Base-by-base conservation (phyloP, 2,888 invertebrate species). In the Agrotis ipsilon region DNA sequence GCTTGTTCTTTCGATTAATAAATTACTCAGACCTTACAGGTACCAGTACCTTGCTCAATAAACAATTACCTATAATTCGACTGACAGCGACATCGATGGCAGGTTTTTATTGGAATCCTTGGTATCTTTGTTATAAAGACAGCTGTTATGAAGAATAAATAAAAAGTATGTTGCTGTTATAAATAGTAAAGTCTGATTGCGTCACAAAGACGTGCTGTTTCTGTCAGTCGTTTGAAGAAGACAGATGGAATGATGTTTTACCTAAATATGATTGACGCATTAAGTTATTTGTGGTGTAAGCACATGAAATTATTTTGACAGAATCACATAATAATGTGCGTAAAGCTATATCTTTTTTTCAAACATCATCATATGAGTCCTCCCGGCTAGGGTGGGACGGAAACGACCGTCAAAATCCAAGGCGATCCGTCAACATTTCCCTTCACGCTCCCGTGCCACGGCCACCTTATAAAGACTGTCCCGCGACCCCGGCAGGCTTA, bases 1-100 rank as follows among this genome's bases (percentile, higher is more conserved):
- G 48, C 11, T 72, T 24, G 14, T 49, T 54, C 13, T 3, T 18
- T 45, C 54, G 45, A 19, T 65, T 49, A 18, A 65, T 54, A 14
- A 65, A 65, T 49, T n/a, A 19, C 39, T 24, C n/a, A 32, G 24
- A 18, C 27, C 39, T n/a, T 55, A 46, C 45, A 19, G 21, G 11
- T 16, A 32, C 1, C 6, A 24, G 7, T 11, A 24, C 1, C 6
- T 43, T 18, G 18, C 4, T 59, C 24, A 54, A 11, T 45, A 24
- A 48, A 21, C 5, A 6, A 61, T 49, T 49, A 57, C 45, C 32
- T n/a, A 13, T 55, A n/a, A 55, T 55, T 55, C n/a, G 27, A 27
- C 54, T 27, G 27, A 27, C 4, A 9, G 7, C 43, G 32, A 43
- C 11, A 46, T 58, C 45, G 19, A 39, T n/a, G 21, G 48, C 18